phyloP scores from a whole-genome alignment of 2,888 invertebrate species.

The Orthosia gracilis region DNA sequence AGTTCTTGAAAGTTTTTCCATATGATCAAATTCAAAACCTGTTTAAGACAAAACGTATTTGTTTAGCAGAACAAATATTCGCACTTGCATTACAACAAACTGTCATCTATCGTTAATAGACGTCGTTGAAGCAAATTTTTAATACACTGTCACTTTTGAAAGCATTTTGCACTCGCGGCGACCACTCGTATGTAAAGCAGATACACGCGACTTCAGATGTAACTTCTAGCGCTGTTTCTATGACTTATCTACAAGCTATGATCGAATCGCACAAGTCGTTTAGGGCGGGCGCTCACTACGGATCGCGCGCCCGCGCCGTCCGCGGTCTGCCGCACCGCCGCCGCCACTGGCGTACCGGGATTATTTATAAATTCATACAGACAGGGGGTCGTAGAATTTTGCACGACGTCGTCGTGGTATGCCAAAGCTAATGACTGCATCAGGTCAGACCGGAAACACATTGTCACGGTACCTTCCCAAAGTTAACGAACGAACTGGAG shows the following conservation, averaged over 20 bases:
- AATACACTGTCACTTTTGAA: slow-evolving; percentile 68
- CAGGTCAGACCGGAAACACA: slow-evolving; percentile 84
- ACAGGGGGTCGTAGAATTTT: slow-evolving; percentile 91
- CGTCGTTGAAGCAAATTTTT: slow-evolving; percentile 56
- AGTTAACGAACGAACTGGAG: slow-evolving; percentile 29
- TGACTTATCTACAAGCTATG: slow-evolving; percentile 66
- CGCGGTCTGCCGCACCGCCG: slow-evolving; percentile 89
- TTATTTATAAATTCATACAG: slow-evolving; percentile 90
- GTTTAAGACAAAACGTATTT: slow-evolving; percentile 40
- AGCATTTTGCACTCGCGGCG: slow-evolving; percentile 71
- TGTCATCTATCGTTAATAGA: slow-evolving; percentile 67
- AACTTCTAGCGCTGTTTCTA: slow-evolving; percentile 44
- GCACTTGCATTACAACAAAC: slow-evolving; percentile 62
- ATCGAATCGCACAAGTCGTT: slow-evolving; percentile 83
- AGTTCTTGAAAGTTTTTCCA: slow-evolving; percentile 48
- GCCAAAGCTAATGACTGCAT: slow-evolving; percentile 82
- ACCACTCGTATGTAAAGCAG: slow-evolving; percentile 39
- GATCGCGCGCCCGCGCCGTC: slow-evolving; percentile 91
- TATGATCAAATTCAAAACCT: slow-evolving; percentile 43
- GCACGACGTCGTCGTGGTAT: slow-evolving; percentile 86
- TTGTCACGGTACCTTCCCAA: slow-evolving; percentile 52
- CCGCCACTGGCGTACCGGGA: slow-evolving; percentile 90
- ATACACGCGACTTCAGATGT: slow-evolving; percentile 46
- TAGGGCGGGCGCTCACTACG: slow-evolving; percentile 81
- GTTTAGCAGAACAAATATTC: slow-evolving; percentile 46